A percentile compares a stretch with the other conserved stretches of the same genome.
phyloP scores from a whole-genome alignment of 2,797 vertebrate genomes.

The Gadopsis marmoratus region DNA sequence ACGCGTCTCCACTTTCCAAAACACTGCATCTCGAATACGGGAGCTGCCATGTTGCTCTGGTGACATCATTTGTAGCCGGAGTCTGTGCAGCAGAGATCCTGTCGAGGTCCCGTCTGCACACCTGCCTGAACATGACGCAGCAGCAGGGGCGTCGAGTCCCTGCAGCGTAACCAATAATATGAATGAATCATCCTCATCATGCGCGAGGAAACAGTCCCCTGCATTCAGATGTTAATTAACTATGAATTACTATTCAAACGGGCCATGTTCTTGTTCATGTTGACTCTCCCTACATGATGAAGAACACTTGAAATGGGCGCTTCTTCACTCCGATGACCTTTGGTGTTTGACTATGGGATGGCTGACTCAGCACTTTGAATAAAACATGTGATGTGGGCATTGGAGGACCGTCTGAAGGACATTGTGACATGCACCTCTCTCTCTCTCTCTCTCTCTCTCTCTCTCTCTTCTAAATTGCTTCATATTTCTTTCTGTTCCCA shows the following conservation, averaged over 20 bases:
- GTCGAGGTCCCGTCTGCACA: too few relatives aligned
- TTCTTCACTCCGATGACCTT: conserved; percentile 25
- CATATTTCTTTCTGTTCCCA: not conserved
- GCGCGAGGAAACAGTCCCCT: not conserved
- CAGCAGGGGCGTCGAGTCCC: too few relatives aligned
- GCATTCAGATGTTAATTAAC: not conserved
- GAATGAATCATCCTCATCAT: too few relatives aligned
- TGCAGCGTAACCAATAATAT: not conserved
- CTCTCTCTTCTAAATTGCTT: not conserved
- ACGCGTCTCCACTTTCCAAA: too few relatives aligned
- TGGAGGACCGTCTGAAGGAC: conserved; percentile 49
- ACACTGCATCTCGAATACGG: too few relatives aligned
- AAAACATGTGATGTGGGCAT: conserved; percentile 56
- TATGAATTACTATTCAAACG: not conserved
- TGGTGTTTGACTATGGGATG: conserved; percentile 15
- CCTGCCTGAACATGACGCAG: too few relatives aligned
- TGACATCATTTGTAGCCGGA: too few relatives aligned
- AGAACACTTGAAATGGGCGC: not conserved
- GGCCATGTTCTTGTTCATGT: not conserved
- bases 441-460: not conserved
- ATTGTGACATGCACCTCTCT: conserved; percentile 7
- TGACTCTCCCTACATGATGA: not conserved
- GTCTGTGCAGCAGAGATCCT: too few relatives aligned
- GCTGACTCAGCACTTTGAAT: conserved; percentile 70
- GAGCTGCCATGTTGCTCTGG: too few relatives aligned